Base-by-base conservation (phyloP, 2,797 vertebrate species). In the Tinamus major region DNA sequence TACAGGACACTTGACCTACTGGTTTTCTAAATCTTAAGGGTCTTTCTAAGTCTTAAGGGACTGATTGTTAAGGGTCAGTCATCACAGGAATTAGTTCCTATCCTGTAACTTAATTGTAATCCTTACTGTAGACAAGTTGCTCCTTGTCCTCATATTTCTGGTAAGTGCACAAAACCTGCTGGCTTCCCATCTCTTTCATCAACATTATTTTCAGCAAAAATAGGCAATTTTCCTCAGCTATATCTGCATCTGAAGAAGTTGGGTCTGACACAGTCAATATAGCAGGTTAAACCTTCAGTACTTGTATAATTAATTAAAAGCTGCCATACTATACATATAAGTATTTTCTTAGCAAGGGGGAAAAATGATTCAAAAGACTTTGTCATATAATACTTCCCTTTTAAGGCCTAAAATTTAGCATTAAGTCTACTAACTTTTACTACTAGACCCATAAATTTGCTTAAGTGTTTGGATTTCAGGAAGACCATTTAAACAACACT, bases 371-470 rank as follows among this genome's bases (percentile, higher is more conserved):
- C 31, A 55, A 56, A 56, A 56, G 55, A 10, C 42, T 67, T 63
- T 6, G 9, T 63, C 9, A 6, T 24, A 5, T 0, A 33, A 58
- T 6, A 4, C 33, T 85, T 63, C 1, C 1, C 3, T 70, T n/a
- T 76, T 58, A 15, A 76, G 44, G 67, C 1, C 10, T 63, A 49
- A 75, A 85, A 26, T 42, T 13, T 58, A 72, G 5, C 33, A 58
- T 67, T 69, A 65, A 55, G 5, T 55, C 29, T 39, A n/a, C 31
- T 56, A n/a, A 56, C 18, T 56, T n/a, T 31, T 20, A 56, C 55
- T 56, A 56, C 31, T 79, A 79, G 83, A 90, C 21, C 61, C 35
- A 1, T 56, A 63, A 11, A 16, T 75, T 63, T 67, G 24, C 49
- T 69, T 13, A 49, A 61, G 29, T 16, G 29, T 58, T 64, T n/a